Base-by-base conservation (phyloP, 2,113 vertebrate species). In the Heterotilapia buettikoferi region DNA sequence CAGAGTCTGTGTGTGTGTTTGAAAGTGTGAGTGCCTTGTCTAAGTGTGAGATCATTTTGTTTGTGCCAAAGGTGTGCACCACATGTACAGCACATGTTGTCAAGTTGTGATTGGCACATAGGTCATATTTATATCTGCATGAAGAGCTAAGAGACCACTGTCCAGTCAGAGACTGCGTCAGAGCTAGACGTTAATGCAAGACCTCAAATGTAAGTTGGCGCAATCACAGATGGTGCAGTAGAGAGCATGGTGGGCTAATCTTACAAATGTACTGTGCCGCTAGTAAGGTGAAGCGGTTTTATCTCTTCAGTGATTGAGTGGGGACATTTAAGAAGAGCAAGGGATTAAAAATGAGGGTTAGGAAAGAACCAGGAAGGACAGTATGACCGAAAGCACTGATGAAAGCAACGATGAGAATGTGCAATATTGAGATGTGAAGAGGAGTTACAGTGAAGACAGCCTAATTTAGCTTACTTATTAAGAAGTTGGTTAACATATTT, bases 1-100 rank as follows among this genome's bases (percentile, higher is more conserved):
- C n/a, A 14, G 61, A 66, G 61, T 38, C 9, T 63, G 1, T n/a
- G 31, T 1, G 31, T 40, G 8, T 33, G 82, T 84, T 66, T 84
- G 53, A 80, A 73, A 88, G 83, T 85, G 84, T 63, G 88, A 88
- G 88, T 82, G 59, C 82, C 84, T 68, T 31, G 90, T 92, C 80
- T 80, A 86, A 88, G 79, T 86, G 90, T 94, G 87, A 91, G 85
- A 84, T 90, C 90, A 91, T 52, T 89, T 61, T 91, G 61, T 92
- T 92, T 91, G 87, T 84, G 59, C 89, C 83, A 16, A 85, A 80
- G 59, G 89, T 53, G 66, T 19, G 29, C 83, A 66, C 90, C 94
- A 95, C 88, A 93, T 94, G 92, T 93, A 84, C 86, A 86, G 83
- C 92, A 94, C 84, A 92, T 94, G 92, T 90, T 91, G 45, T 87